Percentiles rank a stretch among this genome's conserved stretches.
Conservation (phyloP, 2,888 invertebrate genomes). For the Incurvaria masculella region DNA sequence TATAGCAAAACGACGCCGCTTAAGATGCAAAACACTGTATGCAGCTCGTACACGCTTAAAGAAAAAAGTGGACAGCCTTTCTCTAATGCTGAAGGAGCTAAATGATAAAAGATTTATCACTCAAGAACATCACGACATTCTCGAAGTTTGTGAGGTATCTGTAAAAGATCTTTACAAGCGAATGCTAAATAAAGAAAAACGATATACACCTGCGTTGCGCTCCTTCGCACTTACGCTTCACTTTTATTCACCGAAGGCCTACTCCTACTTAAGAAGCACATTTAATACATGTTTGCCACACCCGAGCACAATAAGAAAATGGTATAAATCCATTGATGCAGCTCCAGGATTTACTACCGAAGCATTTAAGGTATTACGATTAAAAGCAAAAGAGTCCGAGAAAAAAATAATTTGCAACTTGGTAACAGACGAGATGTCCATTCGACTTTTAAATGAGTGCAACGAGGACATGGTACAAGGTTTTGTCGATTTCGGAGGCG, state of each 20-base stretch:
- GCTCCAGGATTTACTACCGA: constrained; percentile 21
- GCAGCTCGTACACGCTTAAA: not conserved
- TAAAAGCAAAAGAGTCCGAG: constrained; percentile 8
- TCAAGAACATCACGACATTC: constrained; percentile 5
- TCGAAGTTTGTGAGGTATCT: constrained; percentile 1
- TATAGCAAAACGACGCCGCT: no score
- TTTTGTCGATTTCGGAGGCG: constrained; percentile 1
- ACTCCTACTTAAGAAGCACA: constrained; percentile 16
- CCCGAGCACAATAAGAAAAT: constrained; percentile 19
- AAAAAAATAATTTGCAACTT: constrained; percentile 16
- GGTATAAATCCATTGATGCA: constrained; percentile 19
- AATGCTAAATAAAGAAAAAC: not conserved
- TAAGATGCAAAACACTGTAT: no score
- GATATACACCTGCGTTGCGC: constrained; percentile 9
- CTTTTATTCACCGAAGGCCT: constrained; percentile 18
- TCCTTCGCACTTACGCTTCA: constrained; percentile 19
- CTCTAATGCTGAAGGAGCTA: constrained; percentile 4
- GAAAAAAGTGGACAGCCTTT: not conserved
- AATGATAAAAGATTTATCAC: constrained; percentile 8
- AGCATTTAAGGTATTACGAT: constrained; percentile 17
- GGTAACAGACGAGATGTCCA: constrained; percentile 20
- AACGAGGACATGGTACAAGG: constrained; percentile 8
- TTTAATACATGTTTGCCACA: constrained; percentile 21
- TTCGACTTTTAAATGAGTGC: constrained; percentile 16
- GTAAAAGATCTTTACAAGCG: not conserved